These are phyloP conservation scores for Diachrysia chrysitis DNA, from an alignment of 2,888 invertebrate species.

Conservation along the genomic window DNA sequence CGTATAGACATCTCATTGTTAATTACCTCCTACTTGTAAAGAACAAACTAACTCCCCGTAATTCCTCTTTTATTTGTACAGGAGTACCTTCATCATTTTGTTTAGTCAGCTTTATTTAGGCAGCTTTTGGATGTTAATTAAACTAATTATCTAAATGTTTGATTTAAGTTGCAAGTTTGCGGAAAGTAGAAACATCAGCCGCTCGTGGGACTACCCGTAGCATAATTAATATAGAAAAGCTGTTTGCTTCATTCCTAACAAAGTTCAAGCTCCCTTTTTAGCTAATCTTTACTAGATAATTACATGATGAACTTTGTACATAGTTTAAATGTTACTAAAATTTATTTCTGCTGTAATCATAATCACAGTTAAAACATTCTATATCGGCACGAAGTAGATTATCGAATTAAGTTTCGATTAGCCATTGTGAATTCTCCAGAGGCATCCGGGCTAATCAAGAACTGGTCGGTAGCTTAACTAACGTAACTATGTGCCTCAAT, in stretches of 20 bases:
- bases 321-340: no score
- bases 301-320: no score
- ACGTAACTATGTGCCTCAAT: constrained; percentile 11
- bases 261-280: background rate
- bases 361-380: background rate
- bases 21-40: constrained; percentile 40
- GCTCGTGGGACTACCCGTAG: background rate
- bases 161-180: constrained; percentile 1
- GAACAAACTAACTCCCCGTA: constrained; percentile 33
- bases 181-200: constrained; percentile 1
- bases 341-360: background rate
- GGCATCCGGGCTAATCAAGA: constrained; percentile 16
- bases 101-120: constrained; percentile 13
- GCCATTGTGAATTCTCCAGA: constrained; percentile 19
- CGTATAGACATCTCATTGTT: constrained; percentile 45
- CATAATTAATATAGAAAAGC: background rate
- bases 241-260: background rate
- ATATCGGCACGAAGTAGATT: constrained; percentile 3
- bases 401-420: constrained; percentile 6
- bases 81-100: background rate
- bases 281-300: background rate
- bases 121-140: constrained; percentile 13
- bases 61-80: constrained; percentile 30
- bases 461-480: constrained; percentile 15
- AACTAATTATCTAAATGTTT: constrained; percentile 4